These are phyloP conservation scores for Folsomia candida DNA, from an alignment of 2,888 invertebrate genomes.

Conservation along the genomic window DNA sequence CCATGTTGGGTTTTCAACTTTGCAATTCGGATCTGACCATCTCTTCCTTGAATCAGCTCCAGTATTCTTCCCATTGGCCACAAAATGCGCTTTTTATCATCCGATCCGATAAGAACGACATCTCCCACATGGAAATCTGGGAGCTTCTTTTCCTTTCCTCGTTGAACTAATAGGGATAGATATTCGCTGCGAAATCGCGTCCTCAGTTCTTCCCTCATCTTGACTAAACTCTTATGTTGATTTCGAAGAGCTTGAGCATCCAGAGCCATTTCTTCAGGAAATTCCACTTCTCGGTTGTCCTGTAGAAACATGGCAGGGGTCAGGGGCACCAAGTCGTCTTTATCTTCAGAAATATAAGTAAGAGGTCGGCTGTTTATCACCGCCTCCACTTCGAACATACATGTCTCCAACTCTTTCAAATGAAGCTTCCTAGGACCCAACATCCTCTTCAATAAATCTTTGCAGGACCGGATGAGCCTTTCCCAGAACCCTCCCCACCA, in stretches of 20 bases:
- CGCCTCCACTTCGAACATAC: conserved; percentile 52
- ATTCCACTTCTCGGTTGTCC: background rate
- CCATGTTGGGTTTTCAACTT: conserved; percentile 3
- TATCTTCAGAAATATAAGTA: conserved; percentile 50
- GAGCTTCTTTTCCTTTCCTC: too few relatives aligned
- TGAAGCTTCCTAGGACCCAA: conserved; percentile 52
- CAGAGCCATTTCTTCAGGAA: background rate
- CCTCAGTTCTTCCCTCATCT: background rate
- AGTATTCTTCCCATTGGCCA: conserved; percentile 3
- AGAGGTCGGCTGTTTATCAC: conserved; percentile 53
- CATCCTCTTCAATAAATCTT: conserved; percentile 52
- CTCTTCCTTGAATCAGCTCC: conserved; percentile 1
- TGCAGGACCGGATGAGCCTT: conserved; percentile 54
- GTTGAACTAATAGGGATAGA: background rate
- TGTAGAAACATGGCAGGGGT: conserved; percentile 29
- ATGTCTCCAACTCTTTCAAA: conserved; percentile 51
- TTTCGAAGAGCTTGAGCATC: background rate
- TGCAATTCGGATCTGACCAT: background rate
- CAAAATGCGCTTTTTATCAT: background rate
- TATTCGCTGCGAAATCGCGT: background rate
- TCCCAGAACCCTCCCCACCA: too few relatives aligned
- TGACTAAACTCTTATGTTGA: too few relatives aligned
- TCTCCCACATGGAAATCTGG: background rate
- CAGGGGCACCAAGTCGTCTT: conserved; percentile 35
- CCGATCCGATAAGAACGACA: background rate